A percentile compares a stretch with the other conserved stretches of the same genome.
phyloP scores from a whole-genome alignment of 2,888 invertebrate genomes.

The Acronicta psi region DNA sequence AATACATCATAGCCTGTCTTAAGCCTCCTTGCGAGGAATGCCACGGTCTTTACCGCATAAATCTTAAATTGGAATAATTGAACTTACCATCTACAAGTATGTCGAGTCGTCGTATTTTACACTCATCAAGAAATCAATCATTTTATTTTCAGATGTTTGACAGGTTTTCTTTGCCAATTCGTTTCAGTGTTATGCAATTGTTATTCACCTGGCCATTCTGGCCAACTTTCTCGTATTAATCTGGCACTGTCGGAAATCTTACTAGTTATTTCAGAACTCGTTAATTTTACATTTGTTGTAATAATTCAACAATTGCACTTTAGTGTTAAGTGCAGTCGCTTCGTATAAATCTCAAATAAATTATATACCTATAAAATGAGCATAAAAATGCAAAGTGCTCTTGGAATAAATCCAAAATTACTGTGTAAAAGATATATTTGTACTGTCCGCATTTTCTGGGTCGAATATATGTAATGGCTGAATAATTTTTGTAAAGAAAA shows the following conservation, averaged over 20 bases:
- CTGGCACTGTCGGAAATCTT: too few relatives aligned
- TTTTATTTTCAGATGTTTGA: too few relatives aligned
- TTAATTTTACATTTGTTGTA: background rate
- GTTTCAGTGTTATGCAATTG: too few relatives aligned
- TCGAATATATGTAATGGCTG: constrained; percentile 8
- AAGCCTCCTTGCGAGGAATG: constrained; percentile 6
- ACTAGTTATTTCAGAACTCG: too few relatives aligned
- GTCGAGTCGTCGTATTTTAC: too few relatives aligned
- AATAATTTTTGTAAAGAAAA: background rate
- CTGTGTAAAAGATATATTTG: constrained; percentile 25
- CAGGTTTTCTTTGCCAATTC: too few relatives aligned
- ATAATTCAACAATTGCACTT: constrained; percentile 5
- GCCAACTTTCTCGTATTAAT: too few relatives aligned
- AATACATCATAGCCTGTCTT: constrained; percentile 44
- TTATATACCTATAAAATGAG: constrained; percentile 50
- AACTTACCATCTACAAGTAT: too few relatives aligned
- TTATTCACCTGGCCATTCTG: too few relatives aligned
- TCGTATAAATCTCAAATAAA: constrained; percentile 50
- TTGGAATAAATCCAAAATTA: constrained; percentile 55
- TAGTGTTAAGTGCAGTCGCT: constrained; percentile 26
- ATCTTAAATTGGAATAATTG: constrained; percentile 6
- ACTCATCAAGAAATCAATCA: too few relatives aligned
- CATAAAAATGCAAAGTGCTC: constrained; percentile 52
- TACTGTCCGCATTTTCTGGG: constrained; percentile 11
- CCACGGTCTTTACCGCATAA: constrained; percentile 12